Conservation (phyloP, 1,140 invertebrate genomes). For the Diabrotica undecimpunctata region DNA sequence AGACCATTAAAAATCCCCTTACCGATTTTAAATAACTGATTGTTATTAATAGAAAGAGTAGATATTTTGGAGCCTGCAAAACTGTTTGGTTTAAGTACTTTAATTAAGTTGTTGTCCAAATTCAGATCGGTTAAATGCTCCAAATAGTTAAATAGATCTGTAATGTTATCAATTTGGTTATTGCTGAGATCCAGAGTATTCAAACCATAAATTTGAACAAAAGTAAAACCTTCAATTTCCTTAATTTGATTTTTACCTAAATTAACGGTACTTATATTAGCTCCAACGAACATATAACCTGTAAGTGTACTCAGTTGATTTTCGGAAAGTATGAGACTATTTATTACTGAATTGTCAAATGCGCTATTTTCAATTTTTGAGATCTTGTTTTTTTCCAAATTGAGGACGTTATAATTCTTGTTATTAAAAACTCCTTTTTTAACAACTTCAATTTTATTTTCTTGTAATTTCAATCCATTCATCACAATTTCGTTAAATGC, state of each 20-base stretch:
- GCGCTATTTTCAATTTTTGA: neutral
- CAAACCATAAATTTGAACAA: neutral
- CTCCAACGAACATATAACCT: neutral
- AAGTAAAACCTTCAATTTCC: neutral
- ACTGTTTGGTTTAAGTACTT: neutral
- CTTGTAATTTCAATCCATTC: neutral
- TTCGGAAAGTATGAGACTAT: neutral
- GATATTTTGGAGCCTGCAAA: constrained; percentile 3
- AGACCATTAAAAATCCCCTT: constrained; percentile 4
- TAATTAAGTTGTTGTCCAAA: neutral
- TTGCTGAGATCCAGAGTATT: neutral
- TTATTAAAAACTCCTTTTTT: neutral
- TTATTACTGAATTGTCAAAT: neutral
- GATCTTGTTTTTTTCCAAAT: neutral
- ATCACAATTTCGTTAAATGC: neutral
- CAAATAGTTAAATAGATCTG: neutral
- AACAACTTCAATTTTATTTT: neutral
- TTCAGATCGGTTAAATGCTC: neutral
- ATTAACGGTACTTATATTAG: neutral
- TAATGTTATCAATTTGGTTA: neutral
- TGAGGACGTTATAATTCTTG: neutral
- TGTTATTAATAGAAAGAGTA: neutral
- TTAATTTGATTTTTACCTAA: neutral
- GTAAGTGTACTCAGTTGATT: neutral
- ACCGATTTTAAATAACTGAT: neutral